Percentiles rank a stretch among this genome's conserved stretches.
phyloP scores from a whole-genome alignment of 2,797 vertebrate species.

The Danionella dracula region DNA sequence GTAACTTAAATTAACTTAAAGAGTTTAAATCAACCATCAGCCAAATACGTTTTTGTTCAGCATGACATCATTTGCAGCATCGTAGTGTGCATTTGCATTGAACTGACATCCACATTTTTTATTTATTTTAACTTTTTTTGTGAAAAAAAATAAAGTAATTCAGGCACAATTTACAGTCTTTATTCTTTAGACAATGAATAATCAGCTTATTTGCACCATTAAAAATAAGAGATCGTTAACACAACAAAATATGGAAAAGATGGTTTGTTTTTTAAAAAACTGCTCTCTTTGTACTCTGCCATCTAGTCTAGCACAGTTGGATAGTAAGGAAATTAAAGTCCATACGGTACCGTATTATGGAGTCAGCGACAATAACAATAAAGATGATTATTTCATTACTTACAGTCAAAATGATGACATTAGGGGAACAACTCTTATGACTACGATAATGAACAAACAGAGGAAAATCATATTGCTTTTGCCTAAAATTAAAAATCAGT shows the following conservation, averaged over 20 bases:
- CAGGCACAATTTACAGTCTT: too few relatives aligned
- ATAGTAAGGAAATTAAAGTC: conserved; percentile 3
- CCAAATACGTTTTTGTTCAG: too few relatives aligned
- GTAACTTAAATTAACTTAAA: too few relatives aligned
- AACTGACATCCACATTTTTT: too few relatives aligned
- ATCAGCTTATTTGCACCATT: too few relatives aligned
- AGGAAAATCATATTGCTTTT: not conserved
- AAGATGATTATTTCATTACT: not conserved
- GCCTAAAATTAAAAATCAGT: not conserved
- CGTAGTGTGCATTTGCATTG: too few relatives aligned
- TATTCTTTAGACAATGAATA: too few relatives aligned
- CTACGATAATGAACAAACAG: not conserved
- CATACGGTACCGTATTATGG: not conserved
- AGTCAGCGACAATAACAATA: not conserved
- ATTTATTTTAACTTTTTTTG: too few relatives aligned
- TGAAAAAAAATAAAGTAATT: too few relatives aligned
- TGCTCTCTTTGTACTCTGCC: not conserved
- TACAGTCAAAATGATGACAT: not conserved
- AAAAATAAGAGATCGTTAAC: not conserved
- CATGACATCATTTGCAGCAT: too few relatives aligned
- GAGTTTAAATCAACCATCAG: too few relatives aligned
- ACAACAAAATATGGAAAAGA: conserved; percentile 2
- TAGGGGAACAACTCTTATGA: not conserved
- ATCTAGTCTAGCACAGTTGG: conserved; percentile 4
- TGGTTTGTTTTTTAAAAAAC: conserved; percentile 7